These are phyloP conservation scores for Limnephilus marmoratus DNA, from an alignment of 2,888 invertebrate genomes.

Conservation along the genomic window DNA sequence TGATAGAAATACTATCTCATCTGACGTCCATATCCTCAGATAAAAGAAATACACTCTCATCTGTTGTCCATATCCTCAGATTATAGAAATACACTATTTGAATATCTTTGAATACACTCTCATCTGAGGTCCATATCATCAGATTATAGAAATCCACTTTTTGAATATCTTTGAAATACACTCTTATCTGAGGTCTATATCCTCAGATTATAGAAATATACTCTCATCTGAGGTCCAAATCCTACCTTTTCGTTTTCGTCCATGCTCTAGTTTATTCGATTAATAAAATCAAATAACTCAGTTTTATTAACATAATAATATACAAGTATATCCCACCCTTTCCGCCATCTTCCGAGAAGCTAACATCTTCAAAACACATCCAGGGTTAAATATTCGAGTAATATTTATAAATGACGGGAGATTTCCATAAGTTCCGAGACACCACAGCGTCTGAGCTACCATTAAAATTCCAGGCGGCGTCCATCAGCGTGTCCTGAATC, in stretches of 20 bases:
- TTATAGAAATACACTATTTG: too few relatives aligned
- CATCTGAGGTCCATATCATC: too few relatives aligned
- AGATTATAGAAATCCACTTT: too few relatives aligned
- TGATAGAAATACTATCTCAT: too few relatives aligned
- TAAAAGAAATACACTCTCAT: too few relatives aligned
- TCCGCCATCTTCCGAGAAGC: background rate
- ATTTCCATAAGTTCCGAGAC: slow-evolving; percentile 47
- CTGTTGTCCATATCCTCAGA: too few relatives aligned
- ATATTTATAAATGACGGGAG: slow-evolving; percentile 36
- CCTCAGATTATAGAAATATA: too few relatives aligned
- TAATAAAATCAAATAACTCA: background rate
- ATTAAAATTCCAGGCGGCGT: slow-evolving; percentile 37
- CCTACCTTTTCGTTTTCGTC: background rate
- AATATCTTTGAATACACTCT: too few relatives aligned
- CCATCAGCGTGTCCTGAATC: slow-evolving; percentile 43
- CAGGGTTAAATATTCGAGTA: slow-evolving; percentile 38
- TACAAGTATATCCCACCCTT: background rate
- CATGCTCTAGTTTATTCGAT: background rate
- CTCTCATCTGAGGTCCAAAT: too few relatives aligned
- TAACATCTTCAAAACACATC: background rate
- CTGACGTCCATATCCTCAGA: too few relatives aligned
- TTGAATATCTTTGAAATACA: too few relatives aligned
- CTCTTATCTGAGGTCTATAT: too few relatives aligned
- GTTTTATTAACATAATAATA: background rate
- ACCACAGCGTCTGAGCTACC: slow-evolving; percentile 24